These are phyloP conservation scores for Tipula lateralis DNA, from an alignment of 2,888 invertebrate genomes.

Conservation along the genomic window DNA sequence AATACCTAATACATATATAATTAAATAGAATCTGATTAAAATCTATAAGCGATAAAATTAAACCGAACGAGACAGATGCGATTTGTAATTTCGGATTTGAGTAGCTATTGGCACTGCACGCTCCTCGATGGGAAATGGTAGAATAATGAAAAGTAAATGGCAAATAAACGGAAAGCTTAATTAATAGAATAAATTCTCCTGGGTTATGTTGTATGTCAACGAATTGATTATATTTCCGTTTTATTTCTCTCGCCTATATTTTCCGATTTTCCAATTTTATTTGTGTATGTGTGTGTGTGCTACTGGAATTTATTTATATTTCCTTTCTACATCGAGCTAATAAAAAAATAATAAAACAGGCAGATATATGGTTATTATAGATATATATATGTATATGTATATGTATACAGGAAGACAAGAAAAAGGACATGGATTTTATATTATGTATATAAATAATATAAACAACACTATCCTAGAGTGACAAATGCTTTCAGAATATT, in stretches of 20 bases:
- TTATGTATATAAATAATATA: neutral
- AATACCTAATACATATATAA: no score
- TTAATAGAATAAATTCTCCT: neutral
- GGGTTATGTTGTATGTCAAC: slow-evolving; percentile 3
- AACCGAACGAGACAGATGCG: neutral
- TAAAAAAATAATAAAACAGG: neutral
- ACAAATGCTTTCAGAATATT: slow-evolving; percentile 3
- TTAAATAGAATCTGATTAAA: neutral
- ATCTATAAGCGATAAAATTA: neutral
- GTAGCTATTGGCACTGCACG: neutral
- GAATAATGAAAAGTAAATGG: neutral
- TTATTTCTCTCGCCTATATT: neutral
- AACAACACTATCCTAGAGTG: neutral
- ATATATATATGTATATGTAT: neutral
- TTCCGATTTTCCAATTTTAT: neutral
- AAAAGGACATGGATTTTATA: neutral
- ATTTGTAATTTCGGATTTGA: neutral
- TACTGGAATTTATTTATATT: neutral
- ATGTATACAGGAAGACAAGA: neutral
- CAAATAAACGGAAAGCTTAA: neutral
- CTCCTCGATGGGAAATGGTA: neutral
- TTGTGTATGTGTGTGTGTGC: neutral
- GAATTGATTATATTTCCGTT: slow-evolving; percentile 11
- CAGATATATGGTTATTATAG: slow-evolving; percentile 1
- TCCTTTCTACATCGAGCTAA: neutral